Base-by-base conservation (phyloP, 2,888 invertebrate species). In the Apodemia duryi region DNA sequence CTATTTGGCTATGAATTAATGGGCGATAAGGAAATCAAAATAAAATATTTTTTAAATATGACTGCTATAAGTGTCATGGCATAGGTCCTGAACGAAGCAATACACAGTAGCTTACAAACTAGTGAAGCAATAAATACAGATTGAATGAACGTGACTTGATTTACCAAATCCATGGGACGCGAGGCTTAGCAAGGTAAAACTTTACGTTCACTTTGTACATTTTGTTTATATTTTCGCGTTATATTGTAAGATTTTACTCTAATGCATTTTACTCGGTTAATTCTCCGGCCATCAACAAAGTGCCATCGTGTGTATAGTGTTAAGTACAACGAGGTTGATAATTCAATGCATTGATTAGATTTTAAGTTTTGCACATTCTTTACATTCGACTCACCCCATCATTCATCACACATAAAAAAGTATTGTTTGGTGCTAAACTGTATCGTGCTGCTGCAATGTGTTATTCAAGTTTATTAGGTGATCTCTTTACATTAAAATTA, bases 231-330 rank as follows among this genome's bases (percentile, higher is more conserved):
- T 76, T 79, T 72, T 78, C 83, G 85, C 84, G 83, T 86, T 84
- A 75, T 83, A 46, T 78, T 84, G 72, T 84, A 84, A 84, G 85
- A 75, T 81, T 82, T 83, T 85, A 86, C 81, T 90, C 82, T 90
- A 85, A 88, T 91, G 89, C 90, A 91, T 91, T 91, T 91, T 91
- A 91, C 87, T 88, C 86, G 86, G 84, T 83, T 88, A 84, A 91
- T 89, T 91, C 87, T 89, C 90, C 90, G 91, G 91, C 91, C 91
- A 91, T 91, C 88, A 85, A 85, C 81, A 78, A 85, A 88, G 91
- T 91, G 91, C 91, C 91, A 91, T 91, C 86, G 86, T 87, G 84
- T 88, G 82, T 81, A 74, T 90, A 90, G 88, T 80, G 77, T 74
- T 90, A 90, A 87, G 88, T 85, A 80, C 83, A 85, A 83, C 79